Evolutionary conservation across 2,113 vertebrate species (phyloP).

Genomic region (Eleginops maclovinus): DNA sequence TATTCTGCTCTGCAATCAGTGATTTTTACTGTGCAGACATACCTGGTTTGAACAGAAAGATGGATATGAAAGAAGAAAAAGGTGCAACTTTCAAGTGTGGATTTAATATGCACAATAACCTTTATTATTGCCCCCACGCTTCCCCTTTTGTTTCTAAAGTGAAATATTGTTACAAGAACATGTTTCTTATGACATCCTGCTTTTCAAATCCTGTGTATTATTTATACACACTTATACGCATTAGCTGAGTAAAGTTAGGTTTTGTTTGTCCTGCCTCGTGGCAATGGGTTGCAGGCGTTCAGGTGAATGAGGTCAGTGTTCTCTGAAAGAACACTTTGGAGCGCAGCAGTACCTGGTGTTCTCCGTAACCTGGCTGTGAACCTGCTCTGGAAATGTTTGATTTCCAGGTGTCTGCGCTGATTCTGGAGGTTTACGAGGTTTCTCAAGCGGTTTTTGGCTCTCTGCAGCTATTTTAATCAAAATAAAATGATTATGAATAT

Average conservation of each 20-base stretch:
- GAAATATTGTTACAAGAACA: neutral
- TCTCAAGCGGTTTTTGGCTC: neutral
- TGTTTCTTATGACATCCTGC: neutral
- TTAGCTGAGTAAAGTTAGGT: conserved; percentile 11
- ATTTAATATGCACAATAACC: too few relatives aligned
- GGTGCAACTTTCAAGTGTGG: too few relatives aligned
- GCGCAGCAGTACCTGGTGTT: conserved; percentile 24
- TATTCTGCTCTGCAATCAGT: conserved; percentile 2
- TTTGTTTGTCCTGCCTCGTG: conserved; percentile 18
- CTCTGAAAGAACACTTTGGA: conserved; percentile 36
- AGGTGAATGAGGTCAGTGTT: conserved; percentile 56
- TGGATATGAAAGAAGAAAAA: too few relatives aligned
- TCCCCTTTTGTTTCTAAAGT: neutral
- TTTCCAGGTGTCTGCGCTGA: conserved; percentile 46
- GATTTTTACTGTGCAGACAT: neutral
- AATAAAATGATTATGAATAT: conserved; percentile 64
- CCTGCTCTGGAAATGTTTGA: conserved; percentile 49
- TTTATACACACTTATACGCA: neutral
- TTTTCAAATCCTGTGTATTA: neutral
- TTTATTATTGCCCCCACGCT: too few relatives aligned
- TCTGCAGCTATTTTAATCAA: conserved; percentile 60
- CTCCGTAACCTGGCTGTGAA: conserved; percentile 30
- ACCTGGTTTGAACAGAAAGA: too few relatives aligned
- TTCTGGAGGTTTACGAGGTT: conserved; percentile 10
- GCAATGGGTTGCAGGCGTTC: conserved; percentile 17